Evolutionary conservation across 2,797 vertebrate species (phyloP).

Genomic region (Clarias fuscus): DNA sequence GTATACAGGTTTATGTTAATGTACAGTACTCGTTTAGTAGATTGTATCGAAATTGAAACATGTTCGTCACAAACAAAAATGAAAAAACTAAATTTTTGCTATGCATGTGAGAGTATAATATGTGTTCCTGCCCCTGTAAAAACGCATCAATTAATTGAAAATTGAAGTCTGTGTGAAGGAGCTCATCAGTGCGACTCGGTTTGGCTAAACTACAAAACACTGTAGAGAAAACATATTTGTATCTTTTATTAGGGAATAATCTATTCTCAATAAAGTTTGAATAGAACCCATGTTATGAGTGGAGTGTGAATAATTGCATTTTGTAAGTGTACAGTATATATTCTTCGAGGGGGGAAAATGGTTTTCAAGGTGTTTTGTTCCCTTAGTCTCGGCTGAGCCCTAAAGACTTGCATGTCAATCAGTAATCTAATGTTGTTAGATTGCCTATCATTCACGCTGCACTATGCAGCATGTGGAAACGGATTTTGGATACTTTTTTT

Average conservation of each 20-base stretch:
- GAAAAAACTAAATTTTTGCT: neutral
- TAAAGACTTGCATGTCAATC: slow-evolving; percentile 8
- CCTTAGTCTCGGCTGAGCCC: neutral
- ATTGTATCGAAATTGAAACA: neutral
- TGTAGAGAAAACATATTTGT: neutral
- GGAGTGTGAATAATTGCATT: neutral
- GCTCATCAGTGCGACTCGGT: neutral
- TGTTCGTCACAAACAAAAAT: neutral
- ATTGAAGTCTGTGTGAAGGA: neutral
- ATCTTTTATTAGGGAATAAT: neutral
- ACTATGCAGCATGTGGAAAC: slow-evolving; percentile 24
- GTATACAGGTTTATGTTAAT: neutral
- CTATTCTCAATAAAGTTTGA: neutral
- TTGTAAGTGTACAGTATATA: neutral
- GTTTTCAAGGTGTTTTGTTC: slow-evolving; percentile 9
- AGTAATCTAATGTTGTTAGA: neutral
- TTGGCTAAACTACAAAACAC: too few relatives aligned
- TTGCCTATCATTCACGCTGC: slow-evolving; percentile 10
- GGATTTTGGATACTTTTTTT: slow-evolving; percentile 27
- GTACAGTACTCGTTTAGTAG: neutral
- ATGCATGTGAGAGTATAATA: neutral
- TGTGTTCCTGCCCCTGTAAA: neutral
- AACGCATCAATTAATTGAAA: neutral
- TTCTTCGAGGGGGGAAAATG: neutral
- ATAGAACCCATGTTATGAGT: neutral